Base-by-base conservation (phyloP, 2,113 vertebrate genomes). In the Rhinoptilus africanus region DNA sequence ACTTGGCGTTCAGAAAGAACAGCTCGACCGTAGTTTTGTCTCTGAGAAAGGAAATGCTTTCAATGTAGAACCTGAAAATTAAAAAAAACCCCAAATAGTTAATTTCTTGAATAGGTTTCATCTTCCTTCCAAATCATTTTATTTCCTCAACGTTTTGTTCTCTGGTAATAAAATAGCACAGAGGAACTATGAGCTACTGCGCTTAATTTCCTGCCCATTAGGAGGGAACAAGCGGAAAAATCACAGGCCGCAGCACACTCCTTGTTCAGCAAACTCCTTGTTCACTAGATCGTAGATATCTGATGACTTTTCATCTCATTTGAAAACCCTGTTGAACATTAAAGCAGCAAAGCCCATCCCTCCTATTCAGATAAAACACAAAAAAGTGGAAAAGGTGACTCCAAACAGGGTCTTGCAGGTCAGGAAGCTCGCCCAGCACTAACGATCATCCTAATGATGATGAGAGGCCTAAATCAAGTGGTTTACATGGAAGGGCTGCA, bases 1-100 rank as follows among this genome's bases (percentile, higher is more conserved):
- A 98, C 97, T 99, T 99, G 14, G 99, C 99, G n/a, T 99, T 99
- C 96, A 99, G 98, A 96, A 99, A 99, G 97, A 99, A 99, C 72
- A 99, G 98, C 95, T 99, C 99, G 73, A 99, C 99, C 0, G 99
- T 99, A 28, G 98, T 99, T 95, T 98, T 99, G 39, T 99, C 99
- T 97, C 99, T 99, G 85, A 99, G 95, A 93, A 98, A 99, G 35
- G 99, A 98, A 95, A 99, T 99, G 93, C 98, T 99, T 96, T 99
- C 99, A 64, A 99, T 99, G 97, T 99, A 99, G 98, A 99, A 99
- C 97, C 99, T 99, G 98, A 62, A 92, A 84, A 94, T 93, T 75
- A n/a, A 50, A 97, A 81, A 84, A 71, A 88, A 39, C 19, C 24
- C 26, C 43, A 11, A 62, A 35, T 3, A 41, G 81, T 84, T 72